Percentiles rank a stretch among this genome's conserved stretches.
Conservation (phyloP, 35 echinoderm and acorn worm species). For the Lytechinus variegatus region DNA sequence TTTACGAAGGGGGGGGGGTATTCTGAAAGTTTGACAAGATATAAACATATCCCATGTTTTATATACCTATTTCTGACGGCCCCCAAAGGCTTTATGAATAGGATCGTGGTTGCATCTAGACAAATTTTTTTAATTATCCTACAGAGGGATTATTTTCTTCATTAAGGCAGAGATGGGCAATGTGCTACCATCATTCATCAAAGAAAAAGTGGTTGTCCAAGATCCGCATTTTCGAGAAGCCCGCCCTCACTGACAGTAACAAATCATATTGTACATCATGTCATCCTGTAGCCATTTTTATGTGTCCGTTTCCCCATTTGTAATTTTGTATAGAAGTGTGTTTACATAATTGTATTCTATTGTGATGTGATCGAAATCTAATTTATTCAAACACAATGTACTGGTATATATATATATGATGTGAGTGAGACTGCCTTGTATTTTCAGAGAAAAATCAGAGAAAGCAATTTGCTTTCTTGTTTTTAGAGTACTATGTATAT, state of each 20-base stretch:
- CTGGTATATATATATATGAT: neutral
- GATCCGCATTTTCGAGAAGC: neutral
- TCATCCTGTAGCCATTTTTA: neutral
- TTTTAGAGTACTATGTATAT: constrained; percentile 20
- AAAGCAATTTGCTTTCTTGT: neutral
- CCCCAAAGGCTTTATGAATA: neutral
- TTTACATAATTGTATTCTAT: neutral
- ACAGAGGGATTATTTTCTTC: no score
- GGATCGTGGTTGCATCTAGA: neutral
- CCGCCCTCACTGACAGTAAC: neutral
- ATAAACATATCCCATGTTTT: neutral
- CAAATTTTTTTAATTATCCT: neutral
- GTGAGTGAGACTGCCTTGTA: neutral
- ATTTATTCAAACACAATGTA: neutral
- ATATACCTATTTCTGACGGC: neutral
- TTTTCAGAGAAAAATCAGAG: neutral
- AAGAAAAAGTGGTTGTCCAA: neutral
- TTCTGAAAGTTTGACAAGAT: neutral
- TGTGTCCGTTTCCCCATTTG: neutral
- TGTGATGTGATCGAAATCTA: constrained; percentile 13
- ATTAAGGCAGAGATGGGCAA: neutral
- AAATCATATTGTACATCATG: neutral
- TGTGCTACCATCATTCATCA: neutral
- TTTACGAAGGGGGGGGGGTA: neutral
- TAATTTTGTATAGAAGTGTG: neutral